These are phyloP conservation scores for Darevskia mixta DNA, from an alignment of 2,797 vertebrate species.

Conservation along the genomic window DNA sequence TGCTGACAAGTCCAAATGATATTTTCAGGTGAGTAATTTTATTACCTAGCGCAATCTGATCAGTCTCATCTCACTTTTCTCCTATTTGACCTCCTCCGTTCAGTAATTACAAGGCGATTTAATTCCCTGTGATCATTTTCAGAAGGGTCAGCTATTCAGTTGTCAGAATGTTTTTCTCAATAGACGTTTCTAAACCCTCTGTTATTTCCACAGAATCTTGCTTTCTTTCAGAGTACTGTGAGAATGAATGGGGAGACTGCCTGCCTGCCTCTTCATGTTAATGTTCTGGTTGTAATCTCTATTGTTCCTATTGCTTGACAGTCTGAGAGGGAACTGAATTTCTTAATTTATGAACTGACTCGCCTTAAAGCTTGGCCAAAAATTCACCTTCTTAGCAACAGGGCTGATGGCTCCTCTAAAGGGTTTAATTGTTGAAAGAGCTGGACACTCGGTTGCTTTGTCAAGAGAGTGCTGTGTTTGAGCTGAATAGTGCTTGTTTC, in stretches of 20 bases:
- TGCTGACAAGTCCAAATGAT: conserved; percentile 66
- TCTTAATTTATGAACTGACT: conserved; percentile 16
- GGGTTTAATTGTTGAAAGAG: neutral
- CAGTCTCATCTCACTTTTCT: neutral
- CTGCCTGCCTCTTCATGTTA: neutral
- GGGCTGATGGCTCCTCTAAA: neutral
- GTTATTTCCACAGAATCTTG: neutral
- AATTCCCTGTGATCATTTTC: conserved; percentile 35
- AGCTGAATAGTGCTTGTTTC: neutral
- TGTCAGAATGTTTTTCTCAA: conserved; percentile 11
- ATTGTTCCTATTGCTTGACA: conserved; percentile 47
- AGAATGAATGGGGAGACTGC: neutral
- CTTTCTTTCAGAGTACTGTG: neutral
- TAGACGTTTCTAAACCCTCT: conserved; percentile 30
- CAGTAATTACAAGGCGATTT: conserved; percentile 39
- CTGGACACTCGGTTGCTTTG: accelerated
- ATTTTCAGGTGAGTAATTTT: conserved; percentile 63
- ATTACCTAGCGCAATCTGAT: conserved; percentile 25
- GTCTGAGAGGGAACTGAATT: conserved; percentile 4
- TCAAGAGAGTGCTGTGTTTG: conserved; percentile 10
- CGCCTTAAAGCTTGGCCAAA: neutral
- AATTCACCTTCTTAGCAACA: conserved; percentile 18
- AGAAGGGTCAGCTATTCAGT: neutral
- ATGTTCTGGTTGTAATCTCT: conserved; percentile 17
- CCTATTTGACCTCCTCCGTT: conserved; percentile 17